Percentiles rank a stretch among this genome's conserved stretches.
phyloP scores from a whole-genome alignment of 2,113 vertebrate species.

The Entosphenus tridentatus region DNA sequence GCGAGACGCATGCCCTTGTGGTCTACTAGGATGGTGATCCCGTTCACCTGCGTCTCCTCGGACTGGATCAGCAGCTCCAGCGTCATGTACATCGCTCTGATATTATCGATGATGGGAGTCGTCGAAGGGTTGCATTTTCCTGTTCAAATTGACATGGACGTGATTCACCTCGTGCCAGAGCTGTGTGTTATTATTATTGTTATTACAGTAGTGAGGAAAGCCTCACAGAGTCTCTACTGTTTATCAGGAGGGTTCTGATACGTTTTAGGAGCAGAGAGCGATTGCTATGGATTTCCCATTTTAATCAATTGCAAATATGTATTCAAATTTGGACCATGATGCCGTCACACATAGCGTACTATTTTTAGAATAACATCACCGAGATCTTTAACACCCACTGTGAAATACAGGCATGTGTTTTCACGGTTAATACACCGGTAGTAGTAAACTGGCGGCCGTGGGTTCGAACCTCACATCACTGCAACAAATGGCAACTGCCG shows the following conservation, averaged over 20 bases:
- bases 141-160: constrained; percentile 16
- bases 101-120: constrained; percentile 84
- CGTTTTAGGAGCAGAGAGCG: neutral
- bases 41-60: constrained; percentile 92
- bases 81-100: constrained; percentile 78
- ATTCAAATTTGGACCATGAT: no score
- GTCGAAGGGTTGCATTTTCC: constrained; percentile 77
- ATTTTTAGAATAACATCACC: no score
- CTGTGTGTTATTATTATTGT: neutral
- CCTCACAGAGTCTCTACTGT: neutral
- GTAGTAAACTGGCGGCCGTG: no score
- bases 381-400: no score
- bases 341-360: no score
- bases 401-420: no score
- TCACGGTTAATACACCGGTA: no score
- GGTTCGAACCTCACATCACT: no score
- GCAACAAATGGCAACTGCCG: no score
- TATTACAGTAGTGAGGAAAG: neutral
- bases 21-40: constrained; percentile 80
- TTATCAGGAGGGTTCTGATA: neutral
- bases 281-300: neutral
- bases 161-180: neutral
- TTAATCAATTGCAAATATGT: no score
- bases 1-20: constrained; percentile 88
- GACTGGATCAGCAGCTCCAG: constrained; percentile 91